Evolutionary conservation across 2,113 vertebrate species (phyloP).

Genomic region (Proteles cristata): DNA sequence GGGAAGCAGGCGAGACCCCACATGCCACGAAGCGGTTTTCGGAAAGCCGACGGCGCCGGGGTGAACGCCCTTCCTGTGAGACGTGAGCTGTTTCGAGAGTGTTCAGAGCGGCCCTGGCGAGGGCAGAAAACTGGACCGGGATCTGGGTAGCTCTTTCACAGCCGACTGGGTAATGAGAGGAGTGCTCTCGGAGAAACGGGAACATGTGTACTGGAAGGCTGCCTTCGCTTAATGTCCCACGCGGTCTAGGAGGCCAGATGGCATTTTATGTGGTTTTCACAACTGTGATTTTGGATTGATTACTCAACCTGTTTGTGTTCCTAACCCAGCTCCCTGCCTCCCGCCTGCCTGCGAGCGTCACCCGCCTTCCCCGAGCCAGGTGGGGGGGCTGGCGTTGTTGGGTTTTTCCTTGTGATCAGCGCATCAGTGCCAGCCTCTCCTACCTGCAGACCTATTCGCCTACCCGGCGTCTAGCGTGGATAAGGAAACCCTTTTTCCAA

Average conservation of each 20-base stretch:
- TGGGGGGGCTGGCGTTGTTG: background rate
- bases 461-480: background rate
- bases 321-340: constrained; percentile 50
- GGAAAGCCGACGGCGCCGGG: background rate
- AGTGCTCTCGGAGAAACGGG: constrained; percentile 55
- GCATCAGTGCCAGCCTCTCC: background rate
- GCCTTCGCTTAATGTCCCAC: constrained; percentile 62
- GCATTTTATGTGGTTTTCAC: constrained; percentile 76
- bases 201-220: constrained; percentile 70
- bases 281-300: constrained; percentile 69
- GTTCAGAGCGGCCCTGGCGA: background rate
- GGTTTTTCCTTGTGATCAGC: background rate
- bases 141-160: constrained; percentile 18
- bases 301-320: constrained; percentile 61
- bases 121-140: background rate
- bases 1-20: background rate
- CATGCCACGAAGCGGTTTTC: background rate
- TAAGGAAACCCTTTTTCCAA: background rate
- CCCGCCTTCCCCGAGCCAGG: background rate
- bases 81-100: background rate
- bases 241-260: constrained; percentile 73
- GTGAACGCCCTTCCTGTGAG: background rate
- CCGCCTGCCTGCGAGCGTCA: constrained; percentile 39
- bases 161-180: constrained; percentile 52
- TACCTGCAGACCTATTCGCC: background rate